A percentile compares a stretch with the other conserved stretches of the same genome.
Conservation (phyloP, 2,888 invertebrate genomes). For the Suillia variegata region DNA sequence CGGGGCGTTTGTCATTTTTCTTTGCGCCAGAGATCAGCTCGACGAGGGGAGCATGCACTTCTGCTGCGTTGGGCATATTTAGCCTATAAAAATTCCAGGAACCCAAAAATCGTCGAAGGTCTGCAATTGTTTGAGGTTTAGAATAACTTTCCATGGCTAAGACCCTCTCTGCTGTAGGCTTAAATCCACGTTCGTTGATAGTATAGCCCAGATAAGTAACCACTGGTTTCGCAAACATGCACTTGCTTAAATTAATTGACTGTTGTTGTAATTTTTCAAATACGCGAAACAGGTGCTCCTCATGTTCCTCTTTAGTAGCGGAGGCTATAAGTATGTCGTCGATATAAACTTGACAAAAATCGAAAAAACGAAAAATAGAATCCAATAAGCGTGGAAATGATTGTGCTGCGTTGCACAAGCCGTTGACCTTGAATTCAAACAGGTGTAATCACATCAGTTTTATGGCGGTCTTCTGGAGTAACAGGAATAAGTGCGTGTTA, state of each 20-base stretch:
- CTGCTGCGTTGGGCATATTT: constrained; percentile 14
- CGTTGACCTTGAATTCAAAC: background rate
- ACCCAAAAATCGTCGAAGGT: constrained; percentile 16
- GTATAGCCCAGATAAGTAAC: constrained; percentile 9
- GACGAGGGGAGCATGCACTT: constrained; percentile 17
- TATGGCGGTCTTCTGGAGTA: constrained; percentile 7
- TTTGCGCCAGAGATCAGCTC: too few species aligned
- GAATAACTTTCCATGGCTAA: constrained; percentile 3
- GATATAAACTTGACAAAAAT: constrained; percentile 11
- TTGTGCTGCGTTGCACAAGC: constrained; percentile 44
- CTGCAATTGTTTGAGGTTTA: constrained; percentile 4
- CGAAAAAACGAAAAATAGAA: background rate
- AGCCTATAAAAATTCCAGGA: constrained; percentile 21
- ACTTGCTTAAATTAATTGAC: constrained; percentile 5
- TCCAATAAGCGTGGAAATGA: constrained; percentile 34
- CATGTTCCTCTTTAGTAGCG: background rate
- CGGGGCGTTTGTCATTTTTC: constrained; percentile 14
- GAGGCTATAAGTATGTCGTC: constrained; percentile 14
- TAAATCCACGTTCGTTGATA: constrained; percentile 6
- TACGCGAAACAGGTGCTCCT: constrained; percentile 1
- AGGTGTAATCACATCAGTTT: constrained; percentile 8
- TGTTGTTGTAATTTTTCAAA: constrained; percentile 5
- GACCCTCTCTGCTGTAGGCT: constrained; percentile 6
- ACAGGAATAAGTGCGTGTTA: constrained; percentile 20
- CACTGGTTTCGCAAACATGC: constrained; percentile 1